Conservation (phyloP, 2,113 vertebrate genomes). For the Microtus montanus region DNA sequence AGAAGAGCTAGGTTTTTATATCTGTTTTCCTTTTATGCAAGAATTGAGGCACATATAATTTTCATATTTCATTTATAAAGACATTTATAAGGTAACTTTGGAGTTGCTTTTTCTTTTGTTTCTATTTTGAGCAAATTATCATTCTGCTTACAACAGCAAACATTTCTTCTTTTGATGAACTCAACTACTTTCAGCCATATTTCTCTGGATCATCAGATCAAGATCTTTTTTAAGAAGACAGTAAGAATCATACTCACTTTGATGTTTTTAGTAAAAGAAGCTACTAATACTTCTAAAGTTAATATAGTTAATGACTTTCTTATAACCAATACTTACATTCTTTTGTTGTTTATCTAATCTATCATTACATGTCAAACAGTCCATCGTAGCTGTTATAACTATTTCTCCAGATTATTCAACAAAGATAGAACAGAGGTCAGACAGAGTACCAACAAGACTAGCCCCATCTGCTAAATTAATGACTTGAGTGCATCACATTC, state of each 20-base stretch:
- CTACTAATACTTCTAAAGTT: background rate
- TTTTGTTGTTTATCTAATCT: background rate
- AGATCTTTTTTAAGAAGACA: background rate
- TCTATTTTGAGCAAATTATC: background rate
- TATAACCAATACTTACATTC: background rate
- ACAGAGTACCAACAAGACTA: background rate
- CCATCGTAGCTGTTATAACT: background rate
- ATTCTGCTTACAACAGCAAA: background rate
- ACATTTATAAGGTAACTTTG: conserved; percentile 6
- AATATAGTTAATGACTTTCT: background rate
- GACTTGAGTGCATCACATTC: background rate
- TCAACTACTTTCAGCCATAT: background rate
- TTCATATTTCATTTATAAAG: background rate
- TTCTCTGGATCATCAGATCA: background rate
- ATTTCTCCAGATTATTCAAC: background rate
- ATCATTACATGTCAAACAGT: background rate
- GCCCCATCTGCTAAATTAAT: conserved; percentile 11
- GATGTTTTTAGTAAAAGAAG: background rate
- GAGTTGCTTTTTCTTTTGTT: background rate
- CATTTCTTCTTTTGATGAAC: conserved; percentile 4
- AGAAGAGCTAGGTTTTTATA: conserved; percentile 43
- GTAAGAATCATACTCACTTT: background rate
- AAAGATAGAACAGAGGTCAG: background rate
- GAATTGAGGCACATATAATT: background rate
- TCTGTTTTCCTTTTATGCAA: conserved; percentile 39